phyloP scores from a whole-genome alignment of 2,797 vertebrate genomes.

The Gadopsis marmoratus region DNA sequence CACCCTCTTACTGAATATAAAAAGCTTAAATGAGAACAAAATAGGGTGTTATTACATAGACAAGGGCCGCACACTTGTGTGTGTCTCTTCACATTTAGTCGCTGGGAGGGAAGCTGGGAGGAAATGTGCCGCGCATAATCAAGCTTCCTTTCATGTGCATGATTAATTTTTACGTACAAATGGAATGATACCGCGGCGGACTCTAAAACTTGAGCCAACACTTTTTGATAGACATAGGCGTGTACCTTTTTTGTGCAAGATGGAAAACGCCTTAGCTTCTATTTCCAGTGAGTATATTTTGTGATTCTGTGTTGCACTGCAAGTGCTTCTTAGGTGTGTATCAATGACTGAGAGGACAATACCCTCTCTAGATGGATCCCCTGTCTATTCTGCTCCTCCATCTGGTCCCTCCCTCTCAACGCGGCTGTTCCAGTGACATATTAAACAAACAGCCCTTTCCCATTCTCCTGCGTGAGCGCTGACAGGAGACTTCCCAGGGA shows the following conservation, averaged over 20 bases:
- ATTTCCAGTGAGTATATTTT: slow-evolving; percentile 21
- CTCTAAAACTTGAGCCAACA: background rate
- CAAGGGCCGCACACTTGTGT: slow-evolving; percentile 43
- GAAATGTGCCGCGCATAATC: slow-evolving; percentile 36
- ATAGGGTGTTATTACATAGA: slow-evolving; percentile 74
- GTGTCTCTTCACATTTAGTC: slow-evolving; percentile 48
- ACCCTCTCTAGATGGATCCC: slow-evolving; percentile 47
- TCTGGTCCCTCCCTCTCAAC: slow-evolving; percentile 71
- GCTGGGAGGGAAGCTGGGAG: slow-evolving; percentile 20
- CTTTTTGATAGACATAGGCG: background rate
- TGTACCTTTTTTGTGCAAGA: background rate
- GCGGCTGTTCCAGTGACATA: slow-evolving; percentile 69
- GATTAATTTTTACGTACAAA: slow-evolving; percentile 46
- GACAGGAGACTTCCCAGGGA: slow-evolving; percentile 71
- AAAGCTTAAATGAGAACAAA: slow-evolving; percentile 81
- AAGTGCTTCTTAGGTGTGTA: slow-evolving; percentile 25
- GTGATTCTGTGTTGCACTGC: slow-evolving; percentile 21
- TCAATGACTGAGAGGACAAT: slow-evolving; percentile 55
- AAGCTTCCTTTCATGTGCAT: slow-evolving; percentile 31
- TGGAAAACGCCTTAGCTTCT: slow-evolving; percentile 9
- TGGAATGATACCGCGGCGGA: slow-evolving; percentile 25
- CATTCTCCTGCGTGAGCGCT: slow-evolving; percentile 56
- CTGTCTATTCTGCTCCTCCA: slow-evolving; percentile 60
- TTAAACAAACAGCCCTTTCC: slow-evolving; percentile 77
- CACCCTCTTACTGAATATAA: slow-evolving; percentile 75